Percentiles rank a stretch among this genome's conserved stretches.
Conservation (phyloP, 2,113 vertebrate genomes). For the Lagopus leucura region DNA sequence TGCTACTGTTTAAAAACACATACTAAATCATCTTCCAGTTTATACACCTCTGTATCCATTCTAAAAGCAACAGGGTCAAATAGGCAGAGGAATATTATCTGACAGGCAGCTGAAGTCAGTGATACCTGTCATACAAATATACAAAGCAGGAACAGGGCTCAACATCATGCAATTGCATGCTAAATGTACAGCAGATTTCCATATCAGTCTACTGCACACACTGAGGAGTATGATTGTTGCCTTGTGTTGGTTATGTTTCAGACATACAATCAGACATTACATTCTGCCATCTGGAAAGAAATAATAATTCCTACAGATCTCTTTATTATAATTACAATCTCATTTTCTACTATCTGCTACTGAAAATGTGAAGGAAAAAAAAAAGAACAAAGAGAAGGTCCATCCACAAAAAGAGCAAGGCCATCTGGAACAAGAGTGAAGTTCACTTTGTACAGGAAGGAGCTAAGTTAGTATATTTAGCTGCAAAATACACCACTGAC, state of each 20-base stretch:
- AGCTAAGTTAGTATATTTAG: not conserved
- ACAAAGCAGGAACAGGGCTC: not conserved
- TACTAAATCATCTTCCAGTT: not conserved
- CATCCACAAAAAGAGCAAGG: not conserved
- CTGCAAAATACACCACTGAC: not conserved
- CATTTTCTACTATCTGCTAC: not conserved
- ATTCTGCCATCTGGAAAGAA: not conserved
- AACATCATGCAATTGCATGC: not conserved
- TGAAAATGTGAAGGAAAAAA: not conserved
- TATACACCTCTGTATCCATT: not conserved
- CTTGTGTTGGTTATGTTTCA: not conserved
- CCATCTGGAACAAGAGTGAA: not conserved
- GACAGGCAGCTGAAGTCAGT: not conserved
- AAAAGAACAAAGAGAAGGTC: not conserved
- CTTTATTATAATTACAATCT: not conserved
- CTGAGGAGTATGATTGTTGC: not conserved
- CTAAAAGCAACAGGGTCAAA: not conserved
- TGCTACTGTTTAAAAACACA: not conserved
- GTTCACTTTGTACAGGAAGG: not conserved
- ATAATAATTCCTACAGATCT: not conserved
- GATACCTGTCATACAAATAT: fast-evolving
- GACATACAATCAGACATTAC: not conserved
- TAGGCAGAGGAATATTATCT: not conserved
- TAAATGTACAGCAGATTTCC: not conserved
- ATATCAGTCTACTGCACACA: not conserved